Base-by-base conservation (phyloP, 2,797 vertebrate genomes). In the Sebastes taczanowskii region DNA sequence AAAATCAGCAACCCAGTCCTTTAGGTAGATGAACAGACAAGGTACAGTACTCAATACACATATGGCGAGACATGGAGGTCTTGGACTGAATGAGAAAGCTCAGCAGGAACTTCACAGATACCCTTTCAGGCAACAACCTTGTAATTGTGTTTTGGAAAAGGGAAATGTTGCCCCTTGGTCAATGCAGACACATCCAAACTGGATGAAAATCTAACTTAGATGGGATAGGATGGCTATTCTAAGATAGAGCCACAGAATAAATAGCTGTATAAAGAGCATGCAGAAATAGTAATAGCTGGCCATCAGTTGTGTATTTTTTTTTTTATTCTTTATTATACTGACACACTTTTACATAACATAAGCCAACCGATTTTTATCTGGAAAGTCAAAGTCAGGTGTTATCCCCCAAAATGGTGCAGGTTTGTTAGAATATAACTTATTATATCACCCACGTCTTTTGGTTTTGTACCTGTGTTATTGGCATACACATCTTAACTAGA, bases 31-130 rank as follows among this genome's bases (percentile, higher is more conserved):
- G 65, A 74, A 53, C 25, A 65, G 38, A 73, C n/a, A 61, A 18
- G 76, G 69, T 71, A 20, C 59, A 35, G 60, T 68, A 29, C 56
- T 58, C 8, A 5, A 52, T 62, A 29, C 11, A 30, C 53, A n/a
- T 29, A 53, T 70, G 5, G 60, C 46, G 42, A 60, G 49, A 70
- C 56, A 68, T 49, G 23, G 52, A 58, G 67, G 55, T 64, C 18
- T 29, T 73, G 27, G 29, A 69, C 30, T 63, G 22, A 63, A 66
- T 81, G 25, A 83, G 81, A 73, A 83, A 42, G 11, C 64, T 30
- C 42, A 30, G 58, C 49, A 71, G 11, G 42, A 55, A 42, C 62
- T 64, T 78, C 58, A 75, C 63, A 66, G 20, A 67, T 22, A 18
- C 1, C 13, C 13, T 67, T 72, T 72, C 29, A 68, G 53, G 53